A percentile compares a stretch with the other conserved stretches of the same genome.
These are phyloP conservation scores for Xiphophorus birchmanni DNA, from an alignment of 2,797 vertebrate genomes.

Conservation along the genomic window DNA sequence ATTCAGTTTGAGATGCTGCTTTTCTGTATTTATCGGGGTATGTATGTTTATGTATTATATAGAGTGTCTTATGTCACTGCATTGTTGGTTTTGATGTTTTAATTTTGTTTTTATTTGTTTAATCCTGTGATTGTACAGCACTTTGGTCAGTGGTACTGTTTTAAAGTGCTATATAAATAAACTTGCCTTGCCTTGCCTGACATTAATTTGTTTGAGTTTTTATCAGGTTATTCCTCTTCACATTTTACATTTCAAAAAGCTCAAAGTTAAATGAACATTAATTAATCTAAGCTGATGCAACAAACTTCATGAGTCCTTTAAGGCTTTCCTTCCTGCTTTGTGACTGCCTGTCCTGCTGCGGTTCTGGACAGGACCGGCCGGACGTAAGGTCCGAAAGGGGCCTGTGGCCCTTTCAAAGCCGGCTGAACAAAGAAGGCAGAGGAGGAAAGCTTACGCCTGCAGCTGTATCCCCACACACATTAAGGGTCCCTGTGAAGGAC, in stretches of 20 bases:
- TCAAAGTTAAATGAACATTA: not conserved
- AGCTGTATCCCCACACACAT: slow-evolving; percentile 67
- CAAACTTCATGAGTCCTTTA: not conserved
- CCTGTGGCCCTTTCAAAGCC: slow-evolving; percentile 20
- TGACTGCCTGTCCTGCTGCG: not conserved
- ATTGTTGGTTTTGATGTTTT: too few species aligned
- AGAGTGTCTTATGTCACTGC: too few species aligned
- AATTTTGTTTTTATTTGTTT: too few species aligned
- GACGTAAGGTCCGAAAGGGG: slow-evolving; percentile 7
- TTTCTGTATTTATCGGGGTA: too few species aligned
- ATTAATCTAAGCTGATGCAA: too few species aligned
- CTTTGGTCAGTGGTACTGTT: too few species aligned
- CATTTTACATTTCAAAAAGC: not conserved
- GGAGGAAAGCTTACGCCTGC: slow-evolving; percentile 62
- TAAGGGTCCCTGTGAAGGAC: slow-evolving; percentile 75
- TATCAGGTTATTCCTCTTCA: not conserved
- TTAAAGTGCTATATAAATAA: too few species aligned
- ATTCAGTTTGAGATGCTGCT: too few species aligned
- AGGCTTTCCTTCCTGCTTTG: not conserved
- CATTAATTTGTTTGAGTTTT: not conserved
- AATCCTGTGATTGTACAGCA: too few species aligned
- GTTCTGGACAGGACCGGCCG: slow-evolving; percentile 42
- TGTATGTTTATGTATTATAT: too few species aligned
- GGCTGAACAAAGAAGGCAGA: slow-evolving; percentile 50
- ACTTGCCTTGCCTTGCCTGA: too few species aligned